Conservation (phyloP, 2,113 vertebrate species). For the Psammodynastes pulverulentus region DNA sequence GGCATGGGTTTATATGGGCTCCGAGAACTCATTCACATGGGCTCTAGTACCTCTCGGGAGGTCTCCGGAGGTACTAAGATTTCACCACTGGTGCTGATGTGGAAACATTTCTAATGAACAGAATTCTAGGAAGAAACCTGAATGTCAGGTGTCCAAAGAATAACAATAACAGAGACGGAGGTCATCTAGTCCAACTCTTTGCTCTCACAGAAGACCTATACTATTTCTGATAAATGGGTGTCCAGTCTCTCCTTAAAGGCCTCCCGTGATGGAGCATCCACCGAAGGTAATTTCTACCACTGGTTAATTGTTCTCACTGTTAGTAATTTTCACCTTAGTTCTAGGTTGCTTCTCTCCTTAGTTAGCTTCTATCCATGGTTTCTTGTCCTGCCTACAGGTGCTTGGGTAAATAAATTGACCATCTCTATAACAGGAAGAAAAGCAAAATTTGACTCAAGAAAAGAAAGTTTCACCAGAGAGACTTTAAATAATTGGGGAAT, state of each 20-base stretch:
- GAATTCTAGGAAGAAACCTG: constrained; percentile 64
- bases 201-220: neutral
- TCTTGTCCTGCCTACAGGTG: neutral
- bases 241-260: neutral
- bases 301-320: neutral
- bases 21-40: too few relatives aligned
- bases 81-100: neutral
- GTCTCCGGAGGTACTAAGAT: too few relatives aligned
- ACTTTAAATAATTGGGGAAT: constrained; percentile 74
- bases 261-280: neutral
- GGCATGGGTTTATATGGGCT: too few relatives aligned
- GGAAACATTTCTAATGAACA: constrained; percentile 62
- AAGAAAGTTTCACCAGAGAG: constrained; percentile 72
- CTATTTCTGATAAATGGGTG: neutral
- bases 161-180: neutral
- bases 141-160: constrained; percentile 69
- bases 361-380: neutral
- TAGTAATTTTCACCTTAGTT: neutral
- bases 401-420: neutral
- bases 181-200: too few relatives aligned
- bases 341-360: neutral
- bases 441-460: constrained; percentile 75
- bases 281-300: neutral
- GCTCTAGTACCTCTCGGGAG: too few relatives aligned
- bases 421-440: constrained; percentile 46